Percentiles rank a stretch among this genome's conserved stretches.
Evolutionary conservation across 2,113 vertebrate genomes (phyloP).

Genomic region (Thomomys bottae): DNA sequence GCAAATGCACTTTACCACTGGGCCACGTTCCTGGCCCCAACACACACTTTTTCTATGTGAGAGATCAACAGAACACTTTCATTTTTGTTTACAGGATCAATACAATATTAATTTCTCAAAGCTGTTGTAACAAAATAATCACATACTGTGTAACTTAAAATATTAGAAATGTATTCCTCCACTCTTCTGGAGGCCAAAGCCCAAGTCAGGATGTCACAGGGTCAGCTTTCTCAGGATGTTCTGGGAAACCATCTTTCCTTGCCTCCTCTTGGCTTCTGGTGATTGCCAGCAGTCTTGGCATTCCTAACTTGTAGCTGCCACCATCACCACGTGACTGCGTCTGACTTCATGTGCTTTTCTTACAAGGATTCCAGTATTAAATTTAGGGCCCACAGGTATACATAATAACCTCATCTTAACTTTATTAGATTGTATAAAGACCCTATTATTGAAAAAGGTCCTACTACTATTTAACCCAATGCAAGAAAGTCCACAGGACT

Average conservation of each 20-base stretch:
- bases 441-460: background rate
- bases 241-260: background rate
- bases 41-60: conserved; percentile 8
- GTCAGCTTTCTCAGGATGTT: background rate
- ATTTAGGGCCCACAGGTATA: background rate
- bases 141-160: background rate
- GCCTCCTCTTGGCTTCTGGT: background rate
- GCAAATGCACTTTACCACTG: no score
- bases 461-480: background rate
- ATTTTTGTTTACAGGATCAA: conserved; percentile 10
- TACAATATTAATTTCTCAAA: background rate
- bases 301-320: background rate
- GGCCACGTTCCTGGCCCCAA: no score
- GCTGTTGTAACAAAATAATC: background rate
- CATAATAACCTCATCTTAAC: background rate
- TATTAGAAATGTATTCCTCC: background rate
- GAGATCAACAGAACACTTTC: background rate
- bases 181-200: background rate
- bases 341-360: background rate
- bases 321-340: background rate
- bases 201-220: background rate
- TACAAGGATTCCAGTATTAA: background rate
- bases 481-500: background rate
- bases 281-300: background rate
- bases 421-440: background rate